A percentile compares a stretch with the other conserved stretches of the same genome.
These are phyloP conservation scores for Larimichthys polyactis DNA, from an alignment of 2,113 vertebrate genomes.

Conservation along the genomic window DNA sequence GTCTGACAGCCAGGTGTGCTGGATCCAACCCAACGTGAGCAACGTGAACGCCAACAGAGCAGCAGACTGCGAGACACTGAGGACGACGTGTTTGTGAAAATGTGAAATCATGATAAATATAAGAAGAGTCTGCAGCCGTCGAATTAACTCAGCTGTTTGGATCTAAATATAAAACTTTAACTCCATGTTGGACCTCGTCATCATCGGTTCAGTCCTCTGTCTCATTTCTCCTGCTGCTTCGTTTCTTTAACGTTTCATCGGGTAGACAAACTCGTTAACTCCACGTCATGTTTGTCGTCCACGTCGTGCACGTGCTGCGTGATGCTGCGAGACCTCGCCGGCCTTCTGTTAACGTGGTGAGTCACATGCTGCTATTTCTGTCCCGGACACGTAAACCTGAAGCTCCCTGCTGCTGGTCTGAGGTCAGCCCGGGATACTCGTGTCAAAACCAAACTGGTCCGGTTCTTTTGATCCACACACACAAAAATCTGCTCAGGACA, in stretches of 20 bases:
- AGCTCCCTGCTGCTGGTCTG: background rate
- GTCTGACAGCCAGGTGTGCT: background rate
- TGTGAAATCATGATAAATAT: background rate
- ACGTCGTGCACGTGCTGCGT: background rate
- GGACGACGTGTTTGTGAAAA: too few relatives aligned
- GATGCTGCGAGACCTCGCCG: background rate
- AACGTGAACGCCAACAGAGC: background rate
- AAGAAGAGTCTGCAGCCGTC: background rate
- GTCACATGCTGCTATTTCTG: constrained; percentile 44
- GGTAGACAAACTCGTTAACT: too few relatives aligned
- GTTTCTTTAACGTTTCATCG: too few relatives aligned
- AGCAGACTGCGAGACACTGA: too few relatives aligned
- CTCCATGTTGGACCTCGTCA: too few relatives aligned
- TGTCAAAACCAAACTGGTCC: background rate
- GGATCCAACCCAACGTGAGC: background rate
- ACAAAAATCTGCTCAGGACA: too few relatives aligned
- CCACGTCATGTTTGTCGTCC: too few relatives aligned
- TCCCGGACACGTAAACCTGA: background rate
- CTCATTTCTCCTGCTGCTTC: too few relatives aligned
- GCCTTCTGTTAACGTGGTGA: constrained; percentile 25
- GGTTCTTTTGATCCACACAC: too few relatives aligned
- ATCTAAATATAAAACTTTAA: background rate
- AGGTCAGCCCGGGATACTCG: constrained; percentile 1
- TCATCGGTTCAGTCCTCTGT: too few relatives aligned
- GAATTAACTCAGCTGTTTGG: background rate